Conservation (phyloP, 2,888 invertebrate species). For the Zygogramma bicolorata region DNA sequence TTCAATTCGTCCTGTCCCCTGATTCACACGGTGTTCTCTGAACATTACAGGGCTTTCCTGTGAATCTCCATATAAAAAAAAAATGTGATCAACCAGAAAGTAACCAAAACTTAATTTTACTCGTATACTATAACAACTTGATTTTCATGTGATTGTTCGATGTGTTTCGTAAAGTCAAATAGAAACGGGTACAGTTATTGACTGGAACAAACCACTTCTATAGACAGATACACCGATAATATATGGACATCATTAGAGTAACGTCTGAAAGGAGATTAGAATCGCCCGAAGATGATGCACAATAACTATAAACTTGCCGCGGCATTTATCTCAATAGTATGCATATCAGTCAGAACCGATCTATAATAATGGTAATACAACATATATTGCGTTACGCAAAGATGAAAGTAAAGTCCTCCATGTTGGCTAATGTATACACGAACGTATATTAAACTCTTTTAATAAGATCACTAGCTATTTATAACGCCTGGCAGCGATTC, state of each 20-base stretch:
- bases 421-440: conserved; percentile 11
- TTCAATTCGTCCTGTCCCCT: too few relatives aligned
- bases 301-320: background rate
- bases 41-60: too few relatives aligned
- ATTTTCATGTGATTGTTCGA: too few relatives aligned
- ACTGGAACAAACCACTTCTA: too few relatives aligned
- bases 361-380: conserved; percentile 16
- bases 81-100: too few relatives aligned
- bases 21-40: too few relatives aligned
- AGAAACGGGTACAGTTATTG: too few relatives aligned
- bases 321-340: background rate
- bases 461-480: conserved; percentile 55
- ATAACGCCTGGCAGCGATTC: conserved; percentile 49
- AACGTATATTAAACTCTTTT: conserved; percentile 43
- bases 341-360: conserved; percentile 5
- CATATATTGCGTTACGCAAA: conserved; percentile 25
- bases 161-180: too few relatives aligned
- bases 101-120: too few relatives aligned
- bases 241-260: background rate
- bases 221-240: background rate
- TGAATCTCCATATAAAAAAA: too few relatives aligned
- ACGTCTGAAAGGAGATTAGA: background rate
- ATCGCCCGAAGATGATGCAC: background rate
- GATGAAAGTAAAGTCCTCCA: conserved; percentile 38
- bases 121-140: too few relatives aligned